Evolutionary conservation across 2,888 invertebrate genomes (phyloP).

Genomic region (Bimastos eiseni): DNA sequence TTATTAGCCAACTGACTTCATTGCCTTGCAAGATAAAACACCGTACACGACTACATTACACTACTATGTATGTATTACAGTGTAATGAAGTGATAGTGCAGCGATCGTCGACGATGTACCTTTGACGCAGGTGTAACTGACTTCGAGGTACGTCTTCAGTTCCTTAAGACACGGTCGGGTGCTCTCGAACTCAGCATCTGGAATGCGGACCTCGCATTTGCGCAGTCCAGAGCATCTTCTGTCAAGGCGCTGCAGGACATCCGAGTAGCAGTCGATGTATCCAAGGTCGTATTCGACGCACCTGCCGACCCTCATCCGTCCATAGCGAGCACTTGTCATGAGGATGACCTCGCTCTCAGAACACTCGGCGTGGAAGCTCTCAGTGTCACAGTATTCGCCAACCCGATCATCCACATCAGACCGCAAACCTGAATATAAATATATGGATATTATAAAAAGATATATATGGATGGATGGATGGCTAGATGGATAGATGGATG

Average conservation of each 20-base stretch:
- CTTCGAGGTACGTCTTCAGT: conserved; percentile 30
- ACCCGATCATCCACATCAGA: not conserved
- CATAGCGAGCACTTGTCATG: conserved; percentile 35
- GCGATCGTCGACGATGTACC: conserved; percentile 13
- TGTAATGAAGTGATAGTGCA: too few species aligned
- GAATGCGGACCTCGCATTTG: conserved; percentile 36
- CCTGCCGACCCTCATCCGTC: conserved; percentile 33
- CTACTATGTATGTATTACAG: too few species aligned
- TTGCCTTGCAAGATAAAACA: too few species aligned
- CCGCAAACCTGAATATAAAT: not conserved
- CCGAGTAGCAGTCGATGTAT: conserved; percentile 30
- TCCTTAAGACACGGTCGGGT: conserved; percentile 33
- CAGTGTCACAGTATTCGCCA: conserved; percentile 35
- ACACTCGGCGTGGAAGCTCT: conserved; percentile 36
- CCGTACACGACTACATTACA: too few species aligned
- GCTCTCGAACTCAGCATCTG: conserved; percentile 38
- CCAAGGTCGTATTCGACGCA: conserved; percentile 29
- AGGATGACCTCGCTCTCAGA: conserved; percentile 33
- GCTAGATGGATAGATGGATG: too few species aligned
- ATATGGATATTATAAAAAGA: too few species aligned
- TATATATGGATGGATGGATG: too few species aligned
- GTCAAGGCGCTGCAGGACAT: conserved; percentile 28
- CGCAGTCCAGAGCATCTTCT: conserved; percentile 47
- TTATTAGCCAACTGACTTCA: too few species aligned
- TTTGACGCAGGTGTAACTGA: conserved; percentile 37